Evolutionary conservation across 2,797 vertebrate species (phyloP).

Genomic region (Gallinago nigripennis): DNA sequence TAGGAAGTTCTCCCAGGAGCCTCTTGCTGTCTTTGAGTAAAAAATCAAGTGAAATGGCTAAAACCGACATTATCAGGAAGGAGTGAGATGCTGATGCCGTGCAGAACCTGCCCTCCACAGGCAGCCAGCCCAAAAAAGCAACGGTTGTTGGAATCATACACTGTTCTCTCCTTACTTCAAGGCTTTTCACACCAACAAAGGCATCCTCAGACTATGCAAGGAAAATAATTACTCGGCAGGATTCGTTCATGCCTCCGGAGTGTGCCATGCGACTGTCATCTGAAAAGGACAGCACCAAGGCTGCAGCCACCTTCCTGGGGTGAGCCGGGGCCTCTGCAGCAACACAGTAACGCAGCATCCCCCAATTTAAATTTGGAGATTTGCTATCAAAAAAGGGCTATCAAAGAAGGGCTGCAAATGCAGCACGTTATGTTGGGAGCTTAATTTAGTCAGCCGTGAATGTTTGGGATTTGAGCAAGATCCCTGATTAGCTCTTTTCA

Average conservation of each 20-base stretch:
- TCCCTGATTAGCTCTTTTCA: neutral
- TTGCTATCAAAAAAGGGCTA: neutral
- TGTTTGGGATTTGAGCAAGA: neutral
- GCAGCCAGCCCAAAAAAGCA: neutral
- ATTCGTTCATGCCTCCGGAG: fast-evolving
- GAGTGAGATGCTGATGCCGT: fast-evolving
- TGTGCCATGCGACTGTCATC: neutral
- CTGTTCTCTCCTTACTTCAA: neutral
- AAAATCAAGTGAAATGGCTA: neutral
- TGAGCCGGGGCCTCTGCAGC: neutral
- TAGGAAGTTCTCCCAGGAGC: neutral
- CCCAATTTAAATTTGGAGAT: fast-evolving
- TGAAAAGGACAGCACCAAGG: neutral
- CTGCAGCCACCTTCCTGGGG: neutral
- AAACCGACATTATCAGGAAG: fast-evolving
- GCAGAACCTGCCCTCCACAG: neutral
- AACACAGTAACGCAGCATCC: neutral
- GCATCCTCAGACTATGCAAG: neutral
- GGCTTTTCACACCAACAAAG: neutral
- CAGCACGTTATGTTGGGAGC: neutral
- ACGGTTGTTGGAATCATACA: neutral
- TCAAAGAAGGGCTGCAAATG: neutral
- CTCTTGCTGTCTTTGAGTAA: neutral
- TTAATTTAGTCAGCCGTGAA: neutral
- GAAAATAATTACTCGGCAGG: neutral